phyloP scores from a whole-genome alignment of 2,797 vertebrate genomes.

The Coreius guichenoti region DNA sequence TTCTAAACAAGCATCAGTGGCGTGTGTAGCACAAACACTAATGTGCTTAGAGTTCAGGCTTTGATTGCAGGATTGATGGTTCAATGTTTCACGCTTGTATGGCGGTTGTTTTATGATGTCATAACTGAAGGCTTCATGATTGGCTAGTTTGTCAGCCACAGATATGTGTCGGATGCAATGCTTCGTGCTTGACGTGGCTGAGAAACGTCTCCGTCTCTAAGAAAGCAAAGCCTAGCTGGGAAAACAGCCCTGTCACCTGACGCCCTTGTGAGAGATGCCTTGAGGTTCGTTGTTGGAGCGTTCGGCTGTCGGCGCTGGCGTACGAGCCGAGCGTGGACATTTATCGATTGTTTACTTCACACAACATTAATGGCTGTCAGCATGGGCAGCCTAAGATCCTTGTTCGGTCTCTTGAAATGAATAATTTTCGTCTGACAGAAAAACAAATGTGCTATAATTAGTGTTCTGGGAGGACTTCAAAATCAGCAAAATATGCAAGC shows the following conservation, averaged over 20 bases:
- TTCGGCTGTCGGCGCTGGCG: neutral
- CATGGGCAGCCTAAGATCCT: slow-evolving; percentile 8
- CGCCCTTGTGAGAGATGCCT: slow-evolving; percentile 9
- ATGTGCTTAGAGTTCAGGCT: neutral
- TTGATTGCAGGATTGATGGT: slow-evolving; percentile 25
- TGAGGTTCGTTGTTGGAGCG: slow-evolving; percentile 2
- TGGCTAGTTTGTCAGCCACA: slow-evolving; percentile 22
- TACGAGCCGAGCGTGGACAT: neutral
- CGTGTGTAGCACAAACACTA: neutral
- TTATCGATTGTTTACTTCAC: slow-evolving; percentile 41
- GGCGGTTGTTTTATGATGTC: slow-evolving; percentile 32
- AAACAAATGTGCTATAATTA: neutral
- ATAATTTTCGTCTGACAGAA: neutral
- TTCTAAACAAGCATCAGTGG: neutral
- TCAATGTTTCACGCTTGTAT: slow-evolving; percentile 11
- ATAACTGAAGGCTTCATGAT: slow-evolving; percentile 23
- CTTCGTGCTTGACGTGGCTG: neutral
- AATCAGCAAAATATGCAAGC: too few species aligned
- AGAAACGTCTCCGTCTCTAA: slow-evolving; percentile 4
- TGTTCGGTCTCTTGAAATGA: slow-evolving; percentile 2
- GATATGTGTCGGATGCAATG: neutral
- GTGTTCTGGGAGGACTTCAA: neutral
- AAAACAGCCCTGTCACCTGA: slow-evolving; percentile 36
- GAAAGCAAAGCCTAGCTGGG: neutral
- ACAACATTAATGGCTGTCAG: slow-evolving; percentile 39